Evolutionary conservation across 2,888 invertebrate genomes (phyloP).

Genomic region (Carcina quercana): DNA sequence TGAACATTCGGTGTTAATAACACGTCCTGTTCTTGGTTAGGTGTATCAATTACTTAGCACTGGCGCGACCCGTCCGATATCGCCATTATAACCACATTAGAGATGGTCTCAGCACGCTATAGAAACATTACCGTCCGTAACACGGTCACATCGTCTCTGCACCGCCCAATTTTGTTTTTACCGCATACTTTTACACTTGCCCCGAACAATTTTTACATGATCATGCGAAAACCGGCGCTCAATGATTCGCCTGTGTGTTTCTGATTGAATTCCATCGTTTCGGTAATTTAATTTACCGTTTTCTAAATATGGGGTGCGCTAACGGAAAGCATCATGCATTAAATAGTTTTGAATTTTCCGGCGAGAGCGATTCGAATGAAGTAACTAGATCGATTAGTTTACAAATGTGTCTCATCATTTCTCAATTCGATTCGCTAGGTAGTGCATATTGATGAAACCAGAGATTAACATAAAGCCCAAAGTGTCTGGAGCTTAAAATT

Average conservation of each 20-base stretch:
- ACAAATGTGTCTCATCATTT: no score
- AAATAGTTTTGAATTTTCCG: no score
- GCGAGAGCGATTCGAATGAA: no score
- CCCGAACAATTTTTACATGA: conserved; percentile 43
- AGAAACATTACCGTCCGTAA: conserved; percentile 61
- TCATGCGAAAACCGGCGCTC: conserved; percentile 50
- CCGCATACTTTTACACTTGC: conserved; percentile 39
- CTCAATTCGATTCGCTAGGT: no score
- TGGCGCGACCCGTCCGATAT: conserved; percentile 50
- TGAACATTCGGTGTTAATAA: conserved; percentile 47
- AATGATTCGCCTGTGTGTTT: conserved; percentile 33
- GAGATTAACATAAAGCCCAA: no score
- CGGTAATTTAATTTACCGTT: conserved; percentile 45
- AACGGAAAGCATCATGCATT: no score
- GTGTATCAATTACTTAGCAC: conserved; percentile 68
- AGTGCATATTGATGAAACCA: no score
- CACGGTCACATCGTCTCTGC: conserved; percentile 67
- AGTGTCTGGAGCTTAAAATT: no score
- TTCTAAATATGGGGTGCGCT: no score
- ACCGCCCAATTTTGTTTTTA: conserved; percentile 60
- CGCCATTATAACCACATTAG: conserved; percentile 68
- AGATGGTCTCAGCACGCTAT: conserved; percentile 62
- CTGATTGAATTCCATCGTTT: conserved; percentile 31
- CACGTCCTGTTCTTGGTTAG: conserved; percentile 46
- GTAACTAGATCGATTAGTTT: no score